phyloP scores from a whole-genome alignment of 2,113 vertebrate species.

The Dipodomys merriami region DNA sequence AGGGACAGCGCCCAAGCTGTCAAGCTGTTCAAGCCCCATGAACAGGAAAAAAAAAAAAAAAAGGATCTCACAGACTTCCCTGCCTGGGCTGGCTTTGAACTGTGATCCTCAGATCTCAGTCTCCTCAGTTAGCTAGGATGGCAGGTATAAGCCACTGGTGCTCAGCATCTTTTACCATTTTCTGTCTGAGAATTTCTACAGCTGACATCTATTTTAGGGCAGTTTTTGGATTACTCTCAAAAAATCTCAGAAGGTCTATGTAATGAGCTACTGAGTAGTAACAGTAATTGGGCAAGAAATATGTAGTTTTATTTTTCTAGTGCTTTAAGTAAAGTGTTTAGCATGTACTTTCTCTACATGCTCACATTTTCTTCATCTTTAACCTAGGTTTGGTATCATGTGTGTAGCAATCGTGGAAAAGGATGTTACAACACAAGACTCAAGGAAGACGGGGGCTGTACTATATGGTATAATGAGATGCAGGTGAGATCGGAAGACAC shows the following conservation, averaged over 20 bases:
- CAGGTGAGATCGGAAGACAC: conserved; percentile 85
- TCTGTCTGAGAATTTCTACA: conserved; percentile 7
- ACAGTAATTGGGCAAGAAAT: neutral
- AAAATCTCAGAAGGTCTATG: neutral
- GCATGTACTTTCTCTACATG: neutral
- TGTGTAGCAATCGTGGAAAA: conserved; percentile 94
- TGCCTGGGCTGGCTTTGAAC: too few relatives aligned
- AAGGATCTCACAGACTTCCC: too few relatives aligned
- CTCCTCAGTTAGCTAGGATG: too few relatives aligned
- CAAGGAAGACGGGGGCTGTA: conserved; percentile 97
- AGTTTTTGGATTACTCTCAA: neutral
- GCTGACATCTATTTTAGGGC: neutral
- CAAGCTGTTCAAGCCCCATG: too few relatives aligned
- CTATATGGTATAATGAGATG: conserved; percentile 99
- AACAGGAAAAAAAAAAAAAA: too few relatives aligned
- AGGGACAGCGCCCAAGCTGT: too few relatives aligned
- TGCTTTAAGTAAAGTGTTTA: neutral
- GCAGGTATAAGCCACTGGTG: neutral
- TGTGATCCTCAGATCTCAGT: too few relatives aligned
- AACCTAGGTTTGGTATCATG: conserved; percentile 97
- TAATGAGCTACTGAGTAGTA: neutral
- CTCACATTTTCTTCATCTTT: neutral
- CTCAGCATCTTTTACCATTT: neutral
- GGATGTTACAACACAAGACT: conserved; percentile 96
- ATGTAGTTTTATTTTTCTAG: neutral